These are phyloP conservation scores for Spialia ferax DNA, from an alignment of 2,888 invertebrate genomes.

Conservation along the genomic window DNA sequence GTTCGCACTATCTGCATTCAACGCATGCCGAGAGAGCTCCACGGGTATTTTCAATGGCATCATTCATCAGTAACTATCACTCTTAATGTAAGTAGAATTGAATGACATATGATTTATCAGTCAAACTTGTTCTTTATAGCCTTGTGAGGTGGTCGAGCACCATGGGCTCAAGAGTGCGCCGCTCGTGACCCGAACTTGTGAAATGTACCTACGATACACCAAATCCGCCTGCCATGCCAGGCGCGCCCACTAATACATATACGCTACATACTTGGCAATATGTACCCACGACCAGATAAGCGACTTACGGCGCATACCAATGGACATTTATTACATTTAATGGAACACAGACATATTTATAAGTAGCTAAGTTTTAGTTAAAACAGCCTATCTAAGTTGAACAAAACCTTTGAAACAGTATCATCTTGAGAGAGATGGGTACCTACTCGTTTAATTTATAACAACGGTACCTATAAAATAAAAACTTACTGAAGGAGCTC, in stretches of 20 bases:
- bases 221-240: constrained; percentile 53
- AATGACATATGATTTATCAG: constrained; percentile 47
- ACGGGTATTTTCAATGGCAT: background rate
- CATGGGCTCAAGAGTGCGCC: constrained; percentile 26
- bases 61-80: background rate
- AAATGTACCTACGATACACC: constrained; percentile 48
- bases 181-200: constrained; percentile 54
- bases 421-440: too few relatives aligned
- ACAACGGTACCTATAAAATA: too few relatives aligned
- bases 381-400: background rate
- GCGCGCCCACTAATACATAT: constrained; percentile 47
- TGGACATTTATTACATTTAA: constrained; percentile 11
- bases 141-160: constrained; percentile 42
- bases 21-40: constrained; percentile 5
- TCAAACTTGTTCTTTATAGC: constrained; percentile 44
- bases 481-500: too few relatives aligned
- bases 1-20: constrained; percentile 18
- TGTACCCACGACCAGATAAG: constrained; percentile 19
- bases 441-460: too few relatives aligned
- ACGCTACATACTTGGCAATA: constrained; percentile 42
- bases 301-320: constrained; percentile 10
- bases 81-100: background rate
- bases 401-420: too few relatives aligned
- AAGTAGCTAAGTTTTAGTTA: background rate
- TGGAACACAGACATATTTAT: background rate